These are phyloP conservation scores for Dromiciops gliroides DNA, from an alignment of 2,113 vertebrate genomes.

Conservation along the genomic window DNA sequence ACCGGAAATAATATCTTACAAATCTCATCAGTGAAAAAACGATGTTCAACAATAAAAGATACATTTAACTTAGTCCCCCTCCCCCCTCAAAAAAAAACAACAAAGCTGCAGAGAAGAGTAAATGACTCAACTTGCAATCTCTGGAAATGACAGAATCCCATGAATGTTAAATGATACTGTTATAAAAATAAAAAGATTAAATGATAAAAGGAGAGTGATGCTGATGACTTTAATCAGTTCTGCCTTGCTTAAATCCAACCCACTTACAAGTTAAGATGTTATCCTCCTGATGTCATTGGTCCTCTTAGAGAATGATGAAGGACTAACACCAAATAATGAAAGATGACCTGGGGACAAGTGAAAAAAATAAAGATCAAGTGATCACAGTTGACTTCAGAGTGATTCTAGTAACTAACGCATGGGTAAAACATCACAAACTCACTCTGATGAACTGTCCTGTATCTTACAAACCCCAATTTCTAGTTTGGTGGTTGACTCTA, in stretches of 20 bases:
- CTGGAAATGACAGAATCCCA: background rate
- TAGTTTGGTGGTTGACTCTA: background rate
- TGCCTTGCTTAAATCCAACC: background rate
- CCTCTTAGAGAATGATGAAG: background rate
- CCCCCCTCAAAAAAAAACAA: no score
- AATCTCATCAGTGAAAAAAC: background rate
- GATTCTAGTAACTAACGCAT: background rate
- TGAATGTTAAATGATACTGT: background rate
- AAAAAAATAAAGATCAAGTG: background rate
- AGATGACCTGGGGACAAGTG: background rate
- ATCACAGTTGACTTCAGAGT: background rate
- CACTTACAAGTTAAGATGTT: background rate
- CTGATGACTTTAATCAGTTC: background rate
- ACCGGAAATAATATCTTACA: background rate
- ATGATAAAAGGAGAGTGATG: background rate
- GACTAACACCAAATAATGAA: background rate
- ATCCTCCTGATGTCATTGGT: background rate
- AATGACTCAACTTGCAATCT: background rate
- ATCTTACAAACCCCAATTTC: background rate
- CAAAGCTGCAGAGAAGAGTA: background rate
- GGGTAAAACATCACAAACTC: background rate
- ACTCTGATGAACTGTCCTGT: background rate
- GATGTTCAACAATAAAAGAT: background rate
- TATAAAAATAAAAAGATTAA: background rate
- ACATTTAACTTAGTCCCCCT: background rate